Percentiles rank a stretch among this genome's conserved stretches.
phyloP scores from a whole-genome alignment of 2,888 invertebrate species.

The Synanthedon myopaeformis region DNA sequence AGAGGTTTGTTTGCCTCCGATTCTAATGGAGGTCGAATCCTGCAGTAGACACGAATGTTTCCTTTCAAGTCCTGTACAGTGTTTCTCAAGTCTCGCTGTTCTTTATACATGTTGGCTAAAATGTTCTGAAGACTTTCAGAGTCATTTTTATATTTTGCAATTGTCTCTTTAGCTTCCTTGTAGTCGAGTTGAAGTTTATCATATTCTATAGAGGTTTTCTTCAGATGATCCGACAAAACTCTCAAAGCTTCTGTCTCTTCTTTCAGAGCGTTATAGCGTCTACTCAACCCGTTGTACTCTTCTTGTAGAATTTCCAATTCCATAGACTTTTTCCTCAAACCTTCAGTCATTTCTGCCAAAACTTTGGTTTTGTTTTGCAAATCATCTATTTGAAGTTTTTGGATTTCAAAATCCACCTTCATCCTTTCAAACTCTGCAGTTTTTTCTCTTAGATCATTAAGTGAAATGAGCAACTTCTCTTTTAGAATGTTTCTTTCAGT shows the following conservation, averaged over 20 bases:
- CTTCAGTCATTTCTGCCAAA: slow-evolving; percentile 49
- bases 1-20: slow-evolving; percentile 67
- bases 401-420: slow-evolving; percentile 51
- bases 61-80: slow-evolving; percentile 81
- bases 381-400: slow-evolving; percentile 54
- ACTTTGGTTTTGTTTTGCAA: slow-evolving; percentile 47
- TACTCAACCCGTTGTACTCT: slow-evolving; percentile 40
- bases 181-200: slow-evolving; percentile 51
- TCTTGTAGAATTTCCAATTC: slow-evolving; percentile 46
- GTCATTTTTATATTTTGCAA: slow-evolving; percentile 43
- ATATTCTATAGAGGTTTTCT: slow-evolving; percentile 51
- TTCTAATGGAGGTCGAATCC: slow-evolving; percentile 77
- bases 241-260: slow-evolving; percentile 55
- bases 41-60: slow-evolving; percentile 84
- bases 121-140: slow-evolving; percentile 54
- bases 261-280: slow-evolving; percentile 47
- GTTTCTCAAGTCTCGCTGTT: slow-evolving; percentile 76
- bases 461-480: slow-evolving; percentile 39
- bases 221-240: slow-evolving; percentile 48
- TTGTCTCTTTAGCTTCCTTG: slow-evolving; percentile 39
- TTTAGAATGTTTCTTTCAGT: slow-evolving; percentile 45
- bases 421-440: slow-evolving; percentile 39
- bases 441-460: slow-evolving; percentile 46
- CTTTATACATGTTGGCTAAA: slow-evolving; percentile 63
- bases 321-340: slow-evolving; percentile 44